These are phyloP conservation scores for Phenganax subtilis DNA, from an alignment of 92 coral and sea anemone genomes.

Conservation along the genomic window DNA sequence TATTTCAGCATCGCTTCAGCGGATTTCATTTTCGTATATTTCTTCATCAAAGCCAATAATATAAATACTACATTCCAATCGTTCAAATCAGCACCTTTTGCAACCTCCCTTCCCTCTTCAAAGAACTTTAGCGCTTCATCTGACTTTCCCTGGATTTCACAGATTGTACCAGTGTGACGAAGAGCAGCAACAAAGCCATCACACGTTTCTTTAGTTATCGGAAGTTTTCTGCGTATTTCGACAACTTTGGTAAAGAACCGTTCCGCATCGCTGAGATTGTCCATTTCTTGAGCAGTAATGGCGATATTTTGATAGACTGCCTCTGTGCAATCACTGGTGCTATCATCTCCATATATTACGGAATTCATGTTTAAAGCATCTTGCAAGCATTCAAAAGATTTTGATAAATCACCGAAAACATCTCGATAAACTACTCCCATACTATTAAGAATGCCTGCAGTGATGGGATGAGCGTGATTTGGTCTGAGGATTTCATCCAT, in stretches of 20 bases:
- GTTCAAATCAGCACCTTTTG: neutral
- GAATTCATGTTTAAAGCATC: conserved; percentile 5
- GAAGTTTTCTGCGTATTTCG: neutral
- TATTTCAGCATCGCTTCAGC: too few relatives aligned
- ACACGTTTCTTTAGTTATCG: neutral
- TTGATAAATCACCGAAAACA: neutral
- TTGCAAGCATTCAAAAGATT: neutral
- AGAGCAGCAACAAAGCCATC: neutral
- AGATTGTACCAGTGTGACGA: neutral
- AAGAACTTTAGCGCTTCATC: conserved; percentile 25
- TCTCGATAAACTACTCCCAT: conserved; percentile 17
- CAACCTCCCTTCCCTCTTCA: conserved; percentile 6
- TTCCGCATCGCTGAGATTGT: neutral
- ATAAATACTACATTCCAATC: too few relatives aligned
- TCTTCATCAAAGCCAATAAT: too few relatives aligned
- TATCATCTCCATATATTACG: conserved; percentile 1
- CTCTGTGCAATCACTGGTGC: neutral
- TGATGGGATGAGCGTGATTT: neutral
- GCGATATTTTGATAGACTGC: conserved; percentile 1
- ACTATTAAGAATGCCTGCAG: neutral
- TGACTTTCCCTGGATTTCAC: conserved; percentile 6
- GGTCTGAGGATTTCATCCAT: neutral
- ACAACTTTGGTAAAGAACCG: neutral
- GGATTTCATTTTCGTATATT: too few relatives aligned
- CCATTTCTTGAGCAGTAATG: neutral